Conservation (phyloP, 2,113 vertebrate genomes). For the Amphilophus citrinellus region DNA sequence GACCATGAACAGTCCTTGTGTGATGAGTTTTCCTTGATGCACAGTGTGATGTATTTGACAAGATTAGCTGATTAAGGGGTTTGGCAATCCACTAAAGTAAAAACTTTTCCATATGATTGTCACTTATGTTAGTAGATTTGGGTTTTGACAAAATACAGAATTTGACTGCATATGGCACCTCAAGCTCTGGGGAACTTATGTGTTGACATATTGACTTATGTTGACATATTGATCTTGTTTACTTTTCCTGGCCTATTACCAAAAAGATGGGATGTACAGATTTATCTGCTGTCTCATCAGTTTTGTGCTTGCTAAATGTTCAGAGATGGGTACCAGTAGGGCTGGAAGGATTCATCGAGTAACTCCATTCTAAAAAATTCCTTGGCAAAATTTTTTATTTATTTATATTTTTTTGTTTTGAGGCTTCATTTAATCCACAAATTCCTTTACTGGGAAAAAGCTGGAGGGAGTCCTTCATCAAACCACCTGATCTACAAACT, state of each 20-base stretch:
- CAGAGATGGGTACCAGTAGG: not conserved
- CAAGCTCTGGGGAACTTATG: not conserved
- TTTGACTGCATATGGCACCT: not conserved
- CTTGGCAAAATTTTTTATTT: too few species aligned
- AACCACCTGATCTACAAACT: too few species aligned
- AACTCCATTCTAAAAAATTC: too few species aligned
- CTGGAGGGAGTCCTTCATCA: too few species aligned
- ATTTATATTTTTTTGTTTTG: too few species aligned
- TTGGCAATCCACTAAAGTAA: not conserved
- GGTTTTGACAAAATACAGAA: too few species aligned
- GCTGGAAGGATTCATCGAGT: too few species aligned
- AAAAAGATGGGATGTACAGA: not conserved
- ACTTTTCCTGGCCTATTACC: not conserved
- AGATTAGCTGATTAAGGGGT: not conserved
- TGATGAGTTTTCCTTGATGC: not conserved
- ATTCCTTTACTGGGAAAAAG: too few species aligned
- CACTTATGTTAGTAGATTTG: not conserved
- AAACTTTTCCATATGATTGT: too few species aligned
- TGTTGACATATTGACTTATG: too few species aligned
- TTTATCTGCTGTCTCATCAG: not conserved
- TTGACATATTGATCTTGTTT: not conserved
- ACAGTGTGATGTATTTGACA: not conserved
- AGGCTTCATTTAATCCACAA: too few species aligned
- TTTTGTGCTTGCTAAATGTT: not conserved
- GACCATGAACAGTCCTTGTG: not conserved